Evolutionary conservation across 2,113 vertebrate genomes (phyloP).

Genomic region (Anser cygnoides): DNA sequence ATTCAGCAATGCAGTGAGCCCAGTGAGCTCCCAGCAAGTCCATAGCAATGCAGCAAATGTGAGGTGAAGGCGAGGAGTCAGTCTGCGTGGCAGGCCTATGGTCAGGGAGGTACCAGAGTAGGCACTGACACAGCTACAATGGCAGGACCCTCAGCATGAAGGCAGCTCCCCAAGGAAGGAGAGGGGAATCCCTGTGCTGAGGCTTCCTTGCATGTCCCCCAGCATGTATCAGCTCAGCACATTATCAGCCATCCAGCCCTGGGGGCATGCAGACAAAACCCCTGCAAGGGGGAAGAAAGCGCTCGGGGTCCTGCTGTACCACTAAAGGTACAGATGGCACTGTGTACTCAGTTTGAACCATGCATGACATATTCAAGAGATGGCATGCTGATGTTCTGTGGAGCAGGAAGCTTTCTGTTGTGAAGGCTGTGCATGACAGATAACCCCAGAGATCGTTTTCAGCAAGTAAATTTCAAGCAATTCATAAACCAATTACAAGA

Average conservation of each 20-base stretch:
- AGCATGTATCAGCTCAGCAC: too few relatives aligned
- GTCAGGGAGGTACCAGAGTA: not conserved
- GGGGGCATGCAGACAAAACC: not conserved
- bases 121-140: rapidly evolving
- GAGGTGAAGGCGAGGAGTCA: not conserved
- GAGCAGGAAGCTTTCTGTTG: not conserved
- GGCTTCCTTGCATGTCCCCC: not conserved
- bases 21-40: too few relatives aligned
- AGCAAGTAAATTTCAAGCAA: not conserved
- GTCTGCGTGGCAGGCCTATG: not conserved
- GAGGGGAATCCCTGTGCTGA: rapidly evolving
- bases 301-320: not conserved
- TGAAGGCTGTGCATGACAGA: not conserved
- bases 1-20: rapidly evolving
- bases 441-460: not conserved
- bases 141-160: rapidly evolving
- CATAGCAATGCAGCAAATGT: not conserved
- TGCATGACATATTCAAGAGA: not conserved
- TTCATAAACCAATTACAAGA: not conserved
- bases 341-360: not conserved
- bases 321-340: not conserved
- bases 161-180: not conserved
- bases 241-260: not conserved
- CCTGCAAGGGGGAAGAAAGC: not conserved
- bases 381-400: not conserved